Percentiles rank a stretch among this genome's conserved stretches.
phyloP scores from a whole-genome alignment of 2,888 invertebrate species.

The Camponotus fellah region DNA sequence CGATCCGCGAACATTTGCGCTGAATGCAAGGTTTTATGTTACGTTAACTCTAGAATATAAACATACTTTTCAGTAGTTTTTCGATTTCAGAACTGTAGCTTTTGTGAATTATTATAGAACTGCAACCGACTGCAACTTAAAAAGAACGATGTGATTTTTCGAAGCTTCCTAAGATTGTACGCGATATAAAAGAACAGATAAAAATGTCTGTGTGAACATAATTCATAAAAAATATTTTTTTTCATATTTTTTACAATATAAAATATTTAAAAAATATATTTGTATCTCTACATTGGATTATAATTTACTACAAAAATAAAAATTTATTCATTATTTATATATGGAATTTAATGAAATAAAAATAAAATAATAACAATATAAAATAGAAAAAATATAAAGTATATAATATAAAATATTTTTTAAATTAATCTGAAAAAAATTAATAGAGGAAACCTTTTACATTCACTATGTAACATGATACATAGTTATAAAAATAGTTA shows the following conservation, averaged over 20 bases:
- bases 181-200: background rate
- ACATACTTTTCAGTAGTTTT: background rate
- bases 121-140: background rate
- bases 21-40: conserved; percentile 21
- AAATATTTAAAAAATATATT: background rate
- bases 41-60: background rate
- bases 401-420: background rate
- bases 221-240: background rate
- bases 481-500: background rate
- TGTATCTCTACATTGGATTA: background rate
- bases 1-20: conserved; percentile 25
- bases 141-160: background rate
- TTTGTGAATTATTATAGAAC: background rate
- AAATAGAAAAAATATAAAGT: too few relatives aligned
- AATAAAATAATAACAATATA: background rate
- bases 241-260: background rate
- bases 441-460: background rate
- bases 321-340: background rate
- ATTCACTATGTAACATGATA: too few relatives aligned
- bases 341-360: background rate
- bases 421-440: background rate
- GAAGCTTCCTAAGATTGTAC: background rate
- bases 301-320: background rate
- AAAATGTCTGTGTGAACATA: background rate
- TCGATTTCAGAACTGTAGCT: background rate